A percentile compares a stretch with the other conserved stretches of the same genome.
Conservation (phyloP, 1,140 invertebrate genomes). For the Polypedilum pembai region DNA sequence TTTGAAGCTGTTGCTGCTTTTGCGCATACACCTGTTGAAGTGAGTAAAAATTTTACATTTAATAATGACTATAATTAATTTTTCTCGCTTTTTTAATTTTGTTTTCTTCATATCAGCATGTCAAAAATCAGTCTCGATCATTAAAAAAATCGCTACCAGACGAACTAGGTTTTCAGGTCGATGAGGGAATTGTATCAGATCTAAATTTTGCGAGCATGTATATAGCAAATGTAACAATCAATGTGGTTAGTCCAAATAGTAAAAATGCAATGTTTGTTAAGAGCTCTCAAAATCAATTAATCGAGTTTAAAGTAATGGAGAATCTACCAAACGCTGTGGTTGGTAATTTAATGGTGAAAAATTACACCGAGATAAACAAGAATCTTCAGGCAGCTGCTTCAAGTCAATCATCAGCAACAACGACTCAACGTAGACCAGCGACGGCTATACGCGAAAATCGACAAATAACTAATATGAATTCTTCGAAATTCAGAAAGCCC, state of each 20-base stretch:
- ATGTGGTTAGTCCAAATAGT: conserved; percentile 64
- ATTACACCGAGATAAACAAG: conserved; percentile 41
- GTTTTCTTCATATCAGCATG: background rate
- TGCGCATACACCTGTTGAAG: conserved; percentile 37
- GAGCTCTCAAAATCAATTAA: conserved; percentile 33
- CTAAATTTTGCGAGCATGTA: conserved; percentile 38
- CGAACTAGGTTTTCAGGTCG: conserved; percentile 29
- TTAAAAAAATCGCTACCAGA: conserved; percentile 5
- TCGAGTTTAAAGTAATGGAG: conserved; percentile 69
- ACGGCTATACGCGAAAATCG: background rate
- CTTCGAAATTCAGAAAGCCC: conserved; percentile 1
- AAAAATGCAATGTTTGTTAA: conserved; percentile 32
- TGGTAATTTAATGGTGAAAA: conserved; percentile 60
- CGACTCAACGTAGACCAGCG: background rate
- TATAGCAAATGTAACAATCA: conserved; percentile 72
- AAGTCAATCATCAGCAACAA: background rate
- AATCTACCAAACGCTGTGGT: conserved; percentile 67
- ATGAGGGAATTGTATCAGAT: conserved; percentile 35
- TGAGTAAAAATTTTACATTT: background rate
- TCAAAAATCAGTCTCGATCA: conserved; percentile 14
- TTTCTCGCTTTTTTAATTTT: background rate
- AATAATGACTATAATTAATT: background rate
- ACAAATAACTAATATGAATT: conserved; percentile 2
- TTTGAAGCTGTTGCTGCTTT: conserved; percentile 73
- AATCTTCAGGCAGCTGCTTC: background rate